Base-by-base conservation (phyloP, 2,113 vertebrate species). In the Plecturocebus donacophilus region DNA sequence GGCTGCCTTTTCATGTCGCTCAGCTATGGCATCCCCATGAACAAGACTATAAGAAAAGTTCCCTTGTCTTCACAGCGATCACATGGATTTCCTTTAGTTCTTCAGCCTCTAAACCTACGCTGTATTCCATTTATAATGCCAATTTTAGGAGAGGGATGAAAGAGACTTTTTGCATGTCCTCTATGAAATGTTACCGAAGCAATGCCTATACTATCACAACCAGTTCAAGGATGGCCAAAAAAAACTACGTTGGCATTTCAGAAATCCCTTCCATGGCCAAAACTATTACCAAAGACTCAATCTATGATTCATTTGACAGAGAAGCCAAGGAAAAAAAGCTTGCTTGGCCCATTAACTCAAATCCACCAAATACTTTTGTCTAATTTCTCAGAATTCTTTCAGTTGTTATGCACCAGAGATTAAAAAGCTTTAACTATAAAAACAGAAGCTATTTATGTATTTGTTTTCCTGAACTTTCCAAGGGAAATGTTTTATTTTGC, bases 111-210 rank as follows among this genome's bases (percentile, higher is more conserved):
- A 99, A 99, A 64, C 99, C 99, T 3, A 99, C 98, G 0, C 98
- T 99, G 79, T 99, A 99, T 97, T 99, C 98, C 0, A 97, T 99
- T 35, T 99, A 99, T 81, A 99, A 99, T 1, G 99, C 99, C 25
- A 99, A 99, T 96, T 99, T 99, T 98, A 98, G 99, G 73, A 98
- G 99, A 30, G 99, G 99, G 27, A 99, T 99, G 99, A 98, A 99
- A 96, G 99, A 99, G 98, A 99, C 99, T 21, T 99, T 99, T 96
- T 99, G 99, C 98, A 99, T 99, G 99, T 99, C 99, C 0, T 99
- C 99, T 0, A 99, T 99, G 99, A 99, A 99, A 96, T 99, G 99
- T 83, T 99, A 99, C 98, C 99, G 99, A 71, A 99, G 99, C 96
- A 99, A 99, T 0, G 99, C 99, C 0, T 99, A 99, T 98, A 99